These are phyloP conservation scores for Anastrepha ludens DNA, from an alignment of 1,140 invertebrate genomes.

Conservation along the genomic window DNA sequence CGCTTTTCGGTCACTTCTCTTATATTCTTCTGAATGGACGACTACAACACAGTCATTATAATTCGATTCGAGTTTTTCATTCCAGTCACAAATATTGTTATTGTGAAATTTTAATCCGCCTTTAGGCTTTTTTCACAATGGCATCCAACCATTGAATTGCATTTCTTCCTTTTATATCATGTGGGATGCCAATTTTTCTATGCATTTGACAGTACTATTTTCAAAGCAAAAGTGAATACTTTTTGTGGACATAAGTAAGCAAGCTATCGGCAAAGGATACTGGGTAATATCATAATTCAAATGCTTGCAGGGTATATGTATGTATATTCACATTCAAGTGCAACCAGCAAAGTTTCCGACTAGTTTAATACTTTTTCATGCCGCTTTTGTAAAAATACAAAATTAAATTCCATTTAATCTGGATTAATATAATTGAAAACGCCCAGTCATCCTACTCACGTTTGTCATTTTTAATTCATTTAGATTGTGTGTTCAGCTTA, in stretches of 20 bases:
- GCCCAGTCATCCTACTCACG: neutral
- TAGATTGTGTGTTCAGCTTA: conserved; percentile 33
- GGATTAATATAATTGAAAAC: conserved; percentile 53
- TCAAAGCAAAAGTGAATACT: neutral
- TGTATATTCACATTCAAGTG: neutral
- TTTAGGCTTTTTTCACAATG: neutral
- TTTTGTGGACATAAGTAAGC: neutral
- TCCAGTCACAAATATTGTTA: conserved; percentile 5
- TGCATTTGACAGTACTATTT: neutral
- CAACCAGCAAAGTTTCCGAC: neutral
- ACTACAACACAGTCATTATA: neutral
- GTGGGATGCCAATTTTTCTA: neutral
- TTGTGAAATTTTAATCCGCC: conserved; percentile 4
- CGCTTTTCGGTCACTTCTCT: too few relatives aligned
- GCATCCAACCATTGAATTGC: neutral
- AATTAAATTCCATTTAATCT: conserved; percentile 53
- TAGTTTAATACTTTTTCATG: neutral
- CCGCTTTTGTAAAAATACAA: conserved; percentile 31
- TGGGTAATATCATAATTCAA: too few relatives aligned
- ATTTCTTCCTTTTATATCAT: neutral
- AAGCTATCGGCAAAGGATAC: too few relatives aligned
- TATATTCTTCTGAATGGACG: too few relatives aligned
- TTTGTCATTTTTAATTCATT: conserved; percentile 52
- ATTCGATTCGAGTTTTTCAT: neutral
- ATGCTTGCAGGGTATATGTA: neutral